These are phyloP conservation scores for Morinoia aosen DNA, from an alignment of 2,888 invertebrate genomes.

Conservation along the genomic window DNA sequence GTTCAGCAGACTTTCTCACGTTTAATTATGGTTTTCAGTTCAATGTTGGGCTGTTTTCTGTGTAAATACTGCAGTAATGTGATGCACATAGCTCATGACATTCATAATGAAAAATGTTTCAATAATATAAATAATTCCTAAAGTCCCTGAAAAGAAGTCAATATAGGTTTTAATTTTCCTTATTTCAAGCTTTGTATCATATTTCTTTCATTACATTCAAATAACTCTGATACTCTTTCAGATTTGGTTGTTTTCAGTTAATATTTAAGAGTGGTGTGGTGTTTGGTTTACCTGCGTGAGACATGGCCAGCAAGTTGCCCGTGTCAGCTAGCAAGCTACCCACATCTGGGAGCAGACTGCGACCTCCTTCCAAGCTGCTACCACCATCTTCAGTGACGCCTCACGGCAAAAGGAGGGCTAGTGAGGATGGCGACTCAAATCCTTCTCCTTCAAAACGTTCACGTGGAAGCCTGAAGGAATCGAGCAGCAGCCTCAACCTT, in stretches of 20 bases:
- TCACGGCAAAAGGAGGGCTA: conserved; percentile 57
- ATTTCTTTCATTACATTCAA: too few species aligned
- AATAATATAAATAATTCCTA: too few species aligned
- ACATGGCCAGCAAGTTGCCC: background rate
- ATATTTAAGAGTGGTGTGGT: background rate
- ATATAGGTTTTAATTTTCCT: too few species aligned
- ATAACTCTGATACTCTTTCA: background rate
- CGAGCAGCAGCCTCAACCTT: background rate
- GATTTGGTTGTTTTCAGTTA: background rate
- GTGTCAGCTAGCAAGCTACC: conserved; percentile 54
- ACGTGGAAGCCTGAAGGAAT: background rate
- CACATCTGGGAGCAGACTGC: conserved; percentile 36
- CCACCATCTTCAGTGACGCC: conserved; percentile 45
- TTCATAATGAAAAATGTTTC: too few species aligned
- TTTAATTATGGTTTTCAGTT: too few species aligned
- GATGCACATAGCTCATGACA: too few species aligned
- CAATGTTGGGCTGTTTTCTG: too few species aligned
- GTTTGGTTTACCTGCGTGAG: background rate
- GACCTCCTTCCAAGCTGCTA: conserved; percentile 35
- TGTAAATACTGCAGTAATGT: too few species aligned
- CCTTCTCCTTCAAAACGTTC: background rate
- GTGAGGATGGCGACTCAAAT: conserved; percentile 37
- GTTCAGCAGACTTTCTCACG: too few species aligned
- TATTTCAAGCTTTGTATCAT: too few species aligned
- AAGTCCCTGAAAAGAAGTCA: too few species aligned